Evolutionary conservation across 2,888 invertebrate genomes (phyloP).

Genomic region (Phalera bucephala): DNA sequence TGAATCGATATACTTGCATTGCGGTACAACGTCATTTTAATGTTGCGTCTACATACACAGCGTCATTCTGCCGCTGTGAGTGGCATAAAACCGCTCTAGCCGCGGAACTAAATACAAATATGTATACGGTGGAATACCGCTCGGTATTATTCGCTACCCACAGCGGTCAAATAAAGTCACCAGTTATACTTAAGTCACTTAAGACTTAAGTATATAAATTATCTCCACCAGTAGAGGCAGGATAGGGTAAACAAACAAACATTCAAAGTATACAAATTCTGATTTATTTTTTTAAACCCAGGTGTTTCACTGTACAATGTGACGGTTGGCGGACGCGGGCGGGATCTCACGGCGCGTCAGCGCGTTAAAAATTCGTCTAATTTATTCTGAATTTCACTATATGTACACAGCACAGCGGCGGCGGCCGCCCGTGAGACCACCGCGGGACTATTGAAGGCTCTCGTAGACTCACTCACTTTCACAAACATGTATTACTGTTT

Average conservation of each 20-base stretch:
- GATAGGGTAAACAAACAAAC: conserved; percentile 39
- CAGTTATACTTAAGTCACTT: too few species aligned
- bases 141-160: too few species aligned
- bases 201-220: too few species aligned
- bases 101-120: background rate
- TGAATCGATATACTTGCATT: too few species aligned
- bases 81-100: background rate
- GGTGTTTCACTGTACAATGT: conserved; percentile 58
- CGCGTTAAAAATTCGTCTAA: conserved; percentile 33
- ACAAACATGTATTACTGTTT: conserved; percentile 3
- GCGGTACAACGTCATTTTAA: too few species aligned
- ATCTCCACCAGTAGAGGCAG: too few species aligned
- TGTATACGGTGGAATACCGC: too few species aligned
- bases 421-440: conserved; percentile 37
- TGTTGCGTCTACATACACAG: too few species aligned
- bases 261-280: conserved; percentile 69
- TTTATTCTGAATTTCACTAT: conserved; percentile 53
- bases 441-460: conserved; percentile 23
- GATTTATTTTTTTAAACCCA: conserved; percentile 64
- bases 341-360: conserved; percentile 35
- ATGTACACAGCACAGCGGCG: conserved; percentile 49
- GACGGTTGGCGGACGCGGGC: conserved; percentile 27
- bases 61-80: too few species aligned
- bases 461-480: conserved; percentile 20
- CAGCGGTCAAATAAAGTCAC: too few species aligned